These are phyloP conservation scores for Aleadryas rufinucha DNA, from an alignment of 2,113 vertebrate species.

Conservation along the genomic window DNA sequence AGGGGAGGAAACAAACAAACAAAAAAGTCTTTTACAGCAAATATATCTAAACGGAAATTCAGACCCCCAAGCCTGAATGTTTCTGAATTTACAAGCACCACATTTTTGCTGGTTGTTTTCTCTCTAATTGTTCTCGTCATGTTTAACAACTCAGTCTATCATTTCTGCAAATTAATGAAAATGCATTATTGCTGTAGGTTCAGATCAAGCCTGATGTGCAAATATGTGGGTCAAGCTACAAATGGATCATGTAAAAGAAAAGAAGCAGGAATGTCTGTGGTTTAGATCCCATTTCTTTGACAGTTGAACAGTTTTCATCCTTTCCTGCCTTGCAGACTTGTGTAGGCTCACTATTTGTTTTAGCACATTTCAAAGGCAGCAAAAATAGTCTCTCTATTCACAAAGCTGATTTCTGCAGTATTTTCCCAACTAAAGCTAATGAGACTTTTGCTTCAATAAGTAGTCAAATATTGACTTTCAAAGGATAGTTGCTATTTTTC, in stretches of 20 bases:
- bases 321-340: background rate
- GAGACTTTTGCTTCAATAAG: background rate
- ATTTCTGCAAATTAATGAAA: conserved; percentile 17
- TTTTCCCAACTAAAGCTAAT: background rate
- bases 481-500: background rate
- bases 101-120: background rate
- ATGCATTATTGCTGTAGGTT: background rate
- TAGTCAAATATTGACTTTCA: background rate
- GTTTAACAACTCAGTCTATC: background rate
- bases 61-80: background rate
- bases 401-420: background rate
- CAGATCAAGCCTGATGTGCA: background rate
- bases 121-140: background rate
- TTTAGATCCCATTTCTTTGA: background rate
- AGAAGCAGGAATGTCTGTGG: background rate
- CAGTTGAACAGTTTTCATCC: background rate
- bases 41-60: background rate
- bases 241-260: background rate
- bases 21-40: background rate
- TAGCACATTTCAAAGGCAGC: background rate
- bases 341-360: background rate
- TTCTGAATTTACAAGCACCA: background rate
- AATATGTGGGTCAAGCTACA: background rate
- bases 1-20: background rate
- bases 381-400: background rate